These are phyloP conservation scores for Macrosteles quadrilineatus DNA, from an alignment of 1,140 invertebrate species.

Conservation along the genomic window DNA sequence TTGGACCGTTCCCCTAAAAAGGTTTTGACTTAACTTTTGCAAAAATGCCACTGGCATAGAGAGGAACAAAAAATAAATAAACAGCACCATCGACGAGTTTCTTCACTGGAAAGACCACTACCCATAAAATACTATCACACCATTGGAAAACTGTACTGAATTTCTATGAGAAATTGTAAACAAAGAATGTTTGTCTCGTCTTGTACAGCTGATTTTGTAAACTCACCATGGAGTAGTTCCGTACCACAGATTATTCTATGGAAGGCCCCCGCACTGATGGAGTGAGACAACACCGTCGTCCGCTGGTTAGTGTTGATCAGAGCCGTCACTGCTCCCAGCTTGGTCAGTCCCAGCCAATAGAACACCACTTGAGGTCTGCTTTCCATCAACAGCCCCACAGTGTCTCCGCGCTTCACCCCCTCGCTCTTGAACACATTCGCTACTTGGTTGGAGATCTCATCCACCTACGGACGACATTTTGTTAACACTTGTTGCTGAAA, in stretches of 20 bases:
- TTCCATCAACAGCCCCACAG: constrained; percentile 84
- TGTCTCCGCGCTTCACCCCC: constrained; percentile 71
- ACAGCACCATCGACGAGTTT: too few species aligned
- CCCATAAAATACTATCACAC: too few species aligned
- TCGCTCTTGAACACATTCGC: constrained; percentile 69
- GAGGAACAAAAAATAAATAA: too few species aligned
- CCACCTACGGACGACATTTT: constrained; percentile 65
- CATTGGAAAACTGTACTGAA: too few species aligned
- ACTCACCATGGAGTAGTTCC: constrained; percentile 62
- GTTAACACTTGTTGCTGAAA: too few species aligned
- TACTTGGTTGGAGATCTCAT: constrained; percentile 74
- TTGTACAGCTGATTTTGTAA: too few species aligned
- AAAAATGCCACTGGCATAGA: too few species aligned
- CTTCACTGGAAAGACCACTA: too few species aligned
- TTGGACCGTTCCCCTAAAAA: too few species aligned
- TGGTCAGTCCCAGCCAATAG: constrained; percentile 86
- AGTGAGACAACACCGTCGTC: constrained; percentile 74
- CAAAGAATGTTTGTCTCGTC: too few species aligned
- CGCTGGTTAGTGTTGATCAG: constrained; percentile 87
- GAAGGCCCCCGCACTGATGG: constrained; percentile 71
- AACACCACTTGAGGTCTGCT: constrained; percentile 78
- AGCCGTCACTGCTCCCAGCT: constrained; percentile 81
- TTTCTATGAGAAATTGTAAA: too few species aligned
- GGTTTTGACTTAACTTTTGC: too few species aligned
- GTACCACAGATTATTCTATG: constrained; percentile 76